A percentile compares a stretch with the other conserved stretches of the same genome.
These are phyloP conservation scores for Epistrophe grossulariae DNA, from an alignment of 2,888 invertebrate genomes.

Conservation along the genomic window DNA sequence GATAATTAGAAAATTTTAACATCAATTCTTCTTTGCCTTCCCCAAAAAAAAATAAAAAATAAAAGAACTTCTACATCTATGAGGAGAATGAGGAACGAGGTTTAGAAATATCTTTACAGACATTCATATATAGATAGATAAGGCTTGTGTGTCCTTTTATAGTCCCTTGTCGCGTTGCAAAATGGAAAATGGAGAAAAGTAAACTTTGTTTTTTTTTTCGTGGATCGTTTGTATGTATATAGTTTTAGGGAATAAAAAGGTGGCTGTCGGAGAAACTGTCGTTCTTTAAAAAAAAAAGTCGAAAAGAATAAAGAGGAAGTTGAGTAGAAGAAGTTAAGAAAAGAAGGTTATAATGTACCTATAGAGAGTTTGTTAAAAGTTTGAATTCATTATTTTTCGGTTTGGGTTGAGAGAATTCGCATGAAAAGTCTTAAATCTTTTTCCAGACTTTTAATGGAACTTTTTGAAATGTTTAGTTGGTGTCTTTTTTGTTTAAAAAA, in stretches of 20 bases:
- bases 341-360: too few relatives aligned
- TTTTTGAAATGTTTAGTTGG: not conserved
- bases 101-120: not conserved
- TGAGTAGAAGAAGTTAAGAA: not conserved
- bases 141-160: conserved; percentile 4
- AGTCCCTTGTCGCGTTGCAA: conserved; percentile 12
- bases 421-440: conserved; percentile 21
- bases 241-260: conserved; percentile 32
- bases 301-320: conserved; percentile 2
- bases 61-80: not conserved
- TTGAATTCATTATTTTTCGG: not conserved
- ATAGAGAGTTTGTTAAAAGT: conserved; percentile 15
- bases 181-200: conserved; percentile 16
- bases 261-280: conserved; percentile 1
- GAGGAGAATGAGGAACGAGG: not conserved
- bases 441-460: conserved; percentile 16
- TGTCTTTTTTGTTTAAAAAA: not conserved
- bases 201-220: conserved; percentile 29
- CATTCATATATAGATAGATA: not conserved
- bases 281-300: not conserved
- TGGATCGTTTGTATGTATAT: conserved; percentile 14
- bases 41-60: not conserved
- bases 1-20: conserved; percentile 62
- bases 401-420: conserved; percentile 7
- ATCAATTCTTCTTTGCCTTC: not conserved